Conservation (phyloP, 2,888 invertebrate genomes). For the Hypena proboscidalis region DNA sequence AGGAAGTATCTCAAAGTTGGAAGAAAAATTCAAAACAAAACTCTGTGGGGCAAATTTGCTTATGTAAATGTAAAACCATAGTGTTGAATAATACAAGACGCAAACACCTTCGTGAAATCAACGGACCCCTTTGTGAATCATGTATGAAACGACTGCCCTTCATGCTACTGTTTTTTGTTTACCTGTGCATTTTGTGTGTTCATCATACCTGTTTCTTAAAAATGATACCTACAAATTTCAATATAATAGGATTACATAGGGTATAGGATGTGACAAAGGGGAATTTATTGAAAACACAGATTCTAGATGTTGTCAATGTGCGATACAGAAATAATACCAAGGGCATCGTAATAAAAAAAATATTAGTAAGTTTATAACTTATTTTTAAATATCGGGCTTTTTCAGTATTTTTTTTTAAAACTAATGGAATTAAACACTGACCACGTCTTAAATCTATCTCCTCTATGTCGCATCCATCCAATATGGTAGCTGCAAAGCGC, state of each 20-base stretch:
- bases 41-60: conserved; percentile 53
- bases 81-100: conserved; percentile 54
- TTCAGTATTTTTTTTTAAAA: too few species aligned
- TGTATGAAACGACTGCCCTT: conserved; percentile 53
- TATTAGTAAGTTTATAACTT: too few species aligned
- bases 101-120: conserved; percentile 51
- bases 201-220: not conserved
- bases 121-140: conserved; percentile 56
- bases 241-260: not conserved
- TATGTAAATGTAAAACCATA: conserved; percentile 57
- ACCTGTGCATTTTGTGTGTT: conserved; percentile 21
- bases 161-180: conserved; percentile 42
- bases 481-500: too few species aligned
- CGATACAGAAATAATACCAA: too few species aligned
- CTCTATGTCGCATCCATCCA: too few species aligned
- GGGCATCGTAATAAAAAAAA: too few species aligned
- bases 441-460: too few species aligned
- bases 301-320: too few species aligned
- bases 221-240: not conserved
- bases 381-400: too few species aligned
- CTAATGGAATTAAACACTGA: too few species aligned
- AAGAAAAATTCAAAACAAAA: conserved; percentile 19
- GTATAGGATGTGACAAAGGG: too few species aligned
- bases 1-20: conserved; percentile 13
- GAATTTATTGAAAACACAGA: too few species aligned